Conservation (phyloP, 2,797 vertebrate species). For the Lagorchestes hirsutus region DNA sequence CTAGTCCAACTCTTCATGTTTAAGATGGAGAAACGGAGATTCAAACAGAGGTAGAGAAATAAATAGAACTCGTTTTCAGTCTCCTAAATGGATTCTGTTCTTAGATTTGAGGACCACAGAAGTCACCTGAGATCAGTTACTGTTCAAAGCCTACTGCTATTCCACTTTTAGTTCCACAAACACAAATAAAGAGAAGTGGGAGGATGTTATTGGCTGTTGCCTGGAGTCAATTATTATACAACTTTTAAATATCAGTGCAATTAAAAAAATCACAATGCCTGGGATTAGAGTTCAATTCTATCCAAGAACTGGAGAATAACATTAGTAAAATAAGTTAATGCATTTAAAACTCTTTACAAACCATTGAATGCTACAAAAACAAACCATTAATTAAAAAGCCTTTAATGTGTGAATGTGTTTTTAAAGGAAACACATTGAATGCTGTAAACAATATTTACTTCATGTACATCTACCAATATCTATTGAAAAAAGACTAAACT, state of each 20-base stretch:
- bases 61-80: neutral
- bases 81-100: neutral
- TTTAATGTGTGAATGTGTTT: neutral
- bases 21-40: neutral
- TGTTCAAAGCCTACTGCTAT: neutral
- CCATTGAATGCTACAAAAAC: neutral
- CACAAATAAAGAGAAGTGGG: constrained; percentile 47
- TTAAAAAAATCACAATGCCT: neutral
- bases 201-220: constrained; percentile 53
- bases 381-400: neutral
- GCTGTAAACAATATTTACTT: neutral
- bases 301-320: neutral
- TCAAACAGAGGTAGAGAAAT: neutral
- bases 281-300: neutral
- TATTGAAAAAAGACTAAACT: neutral
- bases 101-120: neutral
- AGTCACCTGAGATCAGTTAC: neutral
- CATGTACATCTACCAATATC: neutral
- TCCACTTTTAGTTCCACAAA: constrained; percentile 53
- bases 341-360: neutral
- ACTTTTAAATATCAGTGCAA: neutral
- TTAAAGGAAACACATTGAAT: neutral
- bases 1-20: neutral
- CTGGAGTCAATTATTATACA: neutral
- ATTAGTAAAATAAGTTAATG: neutral